A percentile compares a stretch with the other conserved stretches of the same genome.
Conservation (phyloP, 2,113 vertebrate species). For the Nannobrachium achirus region DNA sequence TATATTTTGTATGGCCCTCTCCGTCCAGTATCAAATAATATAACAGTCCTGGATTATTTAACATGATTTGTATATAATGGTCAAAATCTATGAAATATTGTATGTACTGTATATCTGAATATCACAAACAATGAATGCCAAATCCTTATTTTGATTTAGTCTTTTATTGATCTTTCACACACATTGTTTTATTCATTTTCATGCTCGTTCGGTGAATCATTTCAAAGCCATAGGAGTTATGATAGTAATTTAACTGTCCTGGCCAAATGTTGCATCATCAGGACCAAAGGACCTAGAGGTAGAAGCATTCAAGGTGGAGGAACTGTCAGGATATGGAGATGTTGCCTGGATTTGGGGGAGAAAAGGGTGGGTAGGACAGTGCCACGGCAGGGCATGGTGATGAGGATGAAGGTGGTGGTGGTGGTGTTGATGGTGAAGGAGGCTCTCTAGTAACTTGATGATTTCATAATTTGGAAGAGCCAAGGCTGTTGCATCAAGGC, state of each 20-base stretch:
- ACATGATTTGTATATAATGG: slow-evolving; percentile 55
- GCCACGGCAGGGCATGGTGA: slow-evolving; percentile 11
- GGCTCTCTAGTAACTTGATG: slow-evolving; percentile 81
- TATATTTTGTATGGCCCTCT: slow-evolving; percentile 74
- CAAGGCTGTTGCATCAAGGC: slow-evolving; percentile 72
- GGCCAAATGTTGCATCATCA: neutral
- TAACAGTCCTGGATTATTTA: slow-evolving; percentile 58
- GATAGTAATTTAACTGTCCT: slow-evolving; percentile 17
- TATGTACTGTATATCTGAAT: slow-evolving; percentile 69
- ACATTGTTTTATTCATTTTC: neutral
- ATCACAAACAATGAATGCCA: slow-evolving; percentile 75
- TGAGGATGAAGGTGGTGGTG: slow-evolving; percentile 67
- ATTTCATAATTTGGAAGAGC: slow-evolving; percentile 87
- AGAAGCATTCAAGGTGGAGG: slow-evolving; percentile 14
- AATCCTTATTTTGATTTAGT: slow-evolving; percentile 56
- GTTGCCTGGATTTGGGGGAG: slow-evolving; percentile 20
- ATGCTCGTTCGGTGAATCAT: slow-evolving; percentile 1
- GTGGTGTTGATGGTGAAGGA: slow-evolving; percentile 80
- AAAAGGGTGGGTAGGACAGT: slow-evolving; percentile 48
- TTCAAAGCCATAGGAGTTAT: neutral
- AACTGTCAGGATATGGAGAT: slow-evolving; percentile 12
- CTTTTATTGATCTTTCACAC: slow-evolving; percentile 1
- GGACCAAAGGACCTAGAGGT: slow-evolving; percentile 25
- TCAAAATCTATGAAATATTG: slow-evolving; percentile 43
- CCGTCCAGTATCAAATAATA: slow-evolving; percentile 59